Evolutionary conservation across 2,797 vertebrate species (phyloP), one percentile per base, ranked within the genome.

Genomic region (Rhincodon typus): DNA sequence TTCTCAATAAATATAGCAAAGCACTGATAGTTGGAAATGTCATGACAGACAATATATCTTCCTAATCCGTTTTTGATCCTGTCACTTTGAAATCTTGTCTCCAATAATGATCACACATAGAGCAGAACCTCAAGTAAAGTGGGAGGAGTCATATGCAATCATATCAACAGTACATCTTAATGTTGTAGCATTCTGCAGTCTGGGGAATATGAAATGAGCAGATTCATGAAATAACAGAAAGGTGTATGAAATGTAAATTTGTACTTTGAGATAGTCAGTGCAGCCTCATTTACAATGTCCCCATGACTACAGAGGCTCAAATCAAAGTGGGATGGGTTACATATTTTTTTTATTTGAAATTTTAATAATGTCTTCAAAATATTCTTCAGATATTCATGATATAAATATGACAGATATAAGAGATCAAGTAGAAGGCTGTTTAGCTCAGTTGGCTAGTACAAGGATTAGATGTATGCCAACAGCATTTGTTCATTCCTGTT

Each of bases 211-310:
- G 70, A 50, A 53, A 74, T 27, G 62, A 46, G 6, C 67, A 74
- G 23, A 53, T 72, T 53, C 46, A 74, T 94, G 46, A 74, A 74
- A 74, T 94, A 17, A 93, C 62, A 38, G 57, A 66, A 66, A 66
- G 70, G 19, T 72, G 38, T 94, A 77, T 94, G 94, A 94, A 94
- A 72, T 74, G 70, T 13, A 94, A 74, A 74, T 74, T 25, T 25
- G 38, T 70, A 46, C 91, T 30, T 21, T 46, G 66, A 70, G 46
- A 5, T 34, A 74, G 46, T 74, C 70, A 67, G 10, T 7, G 46
- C 42, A 72, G 67, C 69, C 34, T 4, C 34, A 30, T 94, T 30
- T 74, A 46, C 4, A 94, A 94, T 72, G 42, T 30, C 87, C 53
- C 30, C 25, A 50, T 27, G 38, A 94, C 42, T 8, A 19, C 27